Evolutionary conservation across 2,888 invertebrate species (phyloP).

Genomic region (Yponomeuta plumbellus): DNA sequence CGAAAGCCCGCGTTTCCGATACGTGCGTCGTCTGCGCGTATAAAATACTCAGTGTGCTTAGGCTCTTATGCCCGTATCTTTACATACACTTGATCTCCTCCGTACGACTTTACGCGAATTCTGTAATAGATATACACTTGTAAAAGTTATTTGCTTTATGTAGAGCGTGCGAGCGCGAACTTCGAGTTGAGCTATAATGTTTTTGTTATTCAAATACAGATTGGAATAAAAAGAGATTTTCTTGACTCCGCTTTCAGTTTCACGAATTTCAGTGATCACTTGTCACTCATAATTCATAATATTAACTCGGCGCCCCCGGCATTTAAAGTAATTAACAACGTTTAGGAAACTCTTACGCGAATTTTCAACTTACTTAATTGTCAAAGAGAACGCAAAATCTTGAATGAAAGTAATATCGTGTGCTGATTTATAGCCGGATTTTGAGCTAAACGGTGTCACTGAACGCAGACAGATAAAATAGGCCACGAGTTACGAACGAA

Average conservation of each 20-base stretch:
- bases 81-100: background rate
- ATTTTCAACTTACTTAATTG: slow-evolving; percentile 3
- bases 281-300: background rate
- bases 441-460: background rate
- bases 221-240: too few species aligned
- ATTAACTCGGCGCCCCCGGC: background rate
- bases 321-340: background rate
- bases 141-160: background rate
- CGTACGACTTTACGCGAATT: background rate
- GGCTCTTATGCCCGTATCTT: background rate
- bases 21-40: too few species aligned
- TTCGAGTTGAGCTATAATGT: background rate
- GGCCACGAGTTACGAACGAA: too few species aligned
- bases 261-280: background rate
- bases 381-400: background rate
- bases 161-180: background rate
- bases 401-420: background rate
- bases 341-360: background rate
- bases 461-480: too few species aligned
- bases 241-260: background rate
- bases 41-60: too few species aligned
- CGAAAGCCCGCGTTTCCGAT: too few species aligned
- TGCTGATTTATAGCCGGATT: background rate
- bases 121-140: background rate
- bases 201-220: background rate